Evolutionary conservation across 35 echinoderm and acorn worm species (phyloP), one percentile per base, ranked within the genome.

Genomic region (Acanthaster planci): DNA sequence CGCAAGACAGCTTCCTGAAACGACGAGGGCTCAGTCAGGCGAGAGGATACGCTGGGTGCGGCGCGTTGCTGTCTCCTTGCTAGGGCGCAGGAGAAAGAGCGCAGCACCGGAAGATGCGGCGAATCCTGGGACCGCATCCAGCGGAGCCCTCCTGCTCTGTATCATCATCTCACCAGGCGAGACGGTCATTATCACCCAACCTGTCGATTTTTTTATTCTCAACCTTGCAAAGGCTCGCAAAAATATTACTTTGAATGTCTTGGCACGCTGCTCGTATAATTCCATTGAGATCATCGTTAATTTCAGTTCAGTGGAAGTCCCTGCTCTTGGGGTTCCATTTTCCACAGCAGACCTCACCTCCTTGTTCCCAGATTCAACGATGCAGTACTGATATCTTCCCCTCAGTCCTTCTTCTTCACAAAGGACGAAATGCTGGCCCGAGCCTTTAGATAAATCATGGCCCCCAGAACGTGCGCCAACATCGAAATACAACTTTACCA

Each of bases 401-500:
- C 23, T 34, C 64, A 29, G 26, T 1, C 64, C 30, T 72, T 29
- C 23, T 26, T 47, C 42, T 47, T 47, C 42, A 12, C 4, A 47
- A 47, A 47, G 42, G 12, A 47, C 4, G 12, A 72, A 72, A 31
- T 26, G 23, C 34, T 72, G 2, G 30, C 22, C 23, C 64, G 64
- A 72, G 64, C 30, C 64, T 35, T 72, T 10, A 72, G 64, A 72
- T 72, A 72, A 72, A 72, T 72, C 64, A 29, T 72, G 64, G 64
- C 64, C 64, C 42, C 34, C 64, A 34, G 29, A 72, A 72, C 64
- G 64, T 72, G 64, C 64, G 64, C 64, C 64, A 34, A 34, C 64
- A 72, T 72, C 64, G 23, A 26, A 72, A 72, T 72, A 72, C 23
- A 72, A 72, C 64, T 72, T 72, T 72, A 72, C 64, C 64, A 26